Evolutionary conservation across 1,140 invertebrate genomes (phyloP).

Genomic region (Metopolophium dirhodum): DNA sequence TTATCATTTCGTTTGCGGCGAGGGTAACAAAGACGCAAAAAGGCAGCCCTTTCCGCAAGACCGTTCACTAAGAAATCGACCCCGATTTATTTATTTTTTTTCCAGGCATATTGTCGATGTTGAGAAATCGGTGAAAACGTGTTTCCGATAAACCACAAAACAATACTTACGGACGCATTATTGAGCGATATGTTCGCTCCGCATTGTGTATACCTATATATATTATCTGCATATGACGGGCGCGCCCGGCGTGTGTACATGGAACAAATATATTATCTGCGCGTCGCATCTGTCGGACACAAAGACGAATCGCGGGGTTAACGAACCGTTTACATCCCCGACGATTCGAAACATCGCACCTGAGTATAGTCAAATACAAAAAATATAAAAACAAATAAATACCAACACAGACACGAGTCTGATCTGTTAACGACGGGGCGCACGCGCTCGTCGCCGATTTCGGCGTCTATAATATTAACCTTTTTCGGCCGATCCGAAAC

Average conservation of each 20-base stretch:
- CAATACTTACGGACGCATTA: not conserved
- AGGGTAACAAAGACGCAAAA: not conserved
- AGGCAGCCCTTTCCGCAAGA: not conserved
- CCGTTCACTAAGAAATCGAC: not conserved
- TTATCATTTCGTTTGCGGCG: not conserved
- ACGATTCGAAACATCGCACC: not conserved
- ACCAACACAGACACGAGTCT: not conserved
- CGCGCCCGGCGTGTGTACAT: not conserved
- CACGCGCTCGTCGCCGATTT: not conserved
- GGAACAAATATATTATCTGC: not conserved
- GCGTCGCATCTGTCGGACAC: not conserved
- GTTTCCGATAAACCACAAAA: conserved; percentile 5
- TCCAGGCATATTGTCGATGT: not conserved
- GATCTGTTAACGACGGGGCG: not conserved
- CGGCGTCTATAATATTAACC: not conserved
- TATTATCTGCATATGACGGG: not conserved
- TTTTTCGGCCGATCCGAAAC: not conserved
- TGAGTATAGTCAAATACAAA: not conserved
- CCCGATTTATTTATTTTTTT: not conserved
- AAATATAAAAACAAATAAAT: not conserved
- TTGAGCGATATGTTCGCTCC: not conserved
- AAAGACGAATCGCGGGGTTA: conserved; percentile 26
- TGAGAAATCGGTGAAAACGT: not conserved
- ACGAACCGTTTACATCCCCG: conserved; percentile 5
- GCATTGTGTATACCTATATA: not conserved